Conservation (phyloP, 2,888 invertebrate genomes). For the Tuta absoluta region DNA sequence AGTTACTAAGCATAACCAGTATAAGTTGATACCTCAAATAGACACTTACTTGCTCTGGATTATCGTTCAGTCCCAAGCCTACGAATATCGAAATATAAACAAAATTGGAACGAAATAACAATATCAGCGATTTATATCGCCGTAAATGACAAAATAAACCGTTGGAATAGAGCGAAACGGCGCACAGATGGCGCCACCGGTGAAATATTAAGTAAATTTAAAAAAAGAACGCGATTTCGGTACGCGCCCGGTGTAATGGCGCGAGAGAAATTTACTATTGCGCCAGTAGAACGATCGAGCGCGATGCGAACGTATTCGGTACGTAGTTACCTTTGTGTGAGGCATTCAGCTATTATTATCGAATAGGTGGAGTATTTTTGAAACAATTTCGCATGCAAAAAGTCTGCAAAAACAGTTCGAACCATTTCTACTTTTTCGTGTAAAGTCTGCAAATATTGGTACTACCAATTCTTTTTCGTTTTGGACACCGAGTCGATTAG, state of each 20-base stretch:
- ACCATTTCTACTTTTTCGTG: no score
- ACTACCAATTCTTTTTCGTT: no score
- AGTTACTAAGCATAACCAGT: no score
- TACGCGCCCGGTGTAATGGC: conserved; percentile 59
- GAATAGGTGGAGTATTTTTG: background rate
- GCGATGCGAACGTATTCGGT: conserved; percentile 18
- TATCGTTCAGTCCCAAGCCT: background rate
- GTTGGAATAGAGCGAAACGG: conserved; percentile 49
- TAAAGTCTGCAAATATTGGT: no score
- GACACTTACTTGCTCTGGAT: background rate
- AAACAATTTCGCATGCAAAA: background rate
- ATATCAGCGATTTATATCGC: conserved; percentile 30
- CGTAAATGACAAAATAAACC: conserved; percentile 42
- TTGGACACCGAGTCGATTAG: no score
- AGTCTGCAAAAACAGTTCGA: no score
- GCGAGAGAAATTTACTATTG: conserved; percentile 70
- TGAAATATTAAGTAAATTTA: conserved; percentile 74
- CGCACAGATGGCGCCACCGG: conserved; percentile 69
- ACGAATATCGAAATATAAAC: conserved; percentile 9
- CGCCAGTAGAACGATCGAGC: conserved; percentile 27
- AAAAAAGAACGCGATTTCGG: conserved; percentile 56
- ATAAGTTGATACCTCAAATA: no score
- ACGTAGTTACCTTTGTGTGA: conserved; percentile 26
- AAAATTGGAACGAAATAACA: conserved; percentile 24
- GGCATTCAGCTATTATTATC: conserved; percentile 8